Percentiles rank a stretch among this genome's conserved stretches.
These are phyloP conservation scores for Paracanthobrama guichenoti DNA, from an alignment of 2,113 vertebrate species.

Conservation along the genomic window DNA sequence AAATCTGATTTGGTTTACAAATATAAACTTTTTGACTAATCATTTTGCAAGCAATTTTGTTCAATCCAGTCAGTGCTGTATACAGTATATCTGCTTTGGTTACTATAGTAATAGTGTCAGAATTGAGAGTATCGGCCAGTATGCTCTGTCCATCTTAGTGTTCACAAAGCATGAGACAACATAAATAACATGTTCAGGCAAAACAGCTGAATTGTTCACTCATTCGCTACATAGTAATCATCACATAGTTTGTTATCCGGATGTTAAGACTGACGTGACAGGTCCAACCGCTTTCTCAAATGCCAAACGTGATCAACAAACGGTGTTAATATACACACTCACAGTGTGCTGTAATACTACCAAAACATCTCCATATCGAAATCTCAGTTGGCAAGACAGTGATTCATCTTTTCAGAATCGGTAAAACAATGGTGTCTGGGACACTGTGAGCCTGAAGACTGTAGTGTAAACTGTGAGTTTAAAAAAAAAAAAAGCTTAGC, in stretches of 20 bases:
- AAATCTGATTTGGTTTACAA: neutral
- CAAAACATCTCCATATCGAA: neutral
- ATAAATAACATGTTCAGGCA: neutral
- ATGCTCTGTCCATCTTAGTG: neutral
- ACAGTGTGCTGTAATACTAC: neutral
- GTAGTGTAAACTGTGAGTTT: neutral
- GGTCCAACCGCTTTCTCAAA: neutral
- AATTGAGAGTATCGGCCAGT: neutral
- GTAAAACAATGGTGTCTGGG: neutral
- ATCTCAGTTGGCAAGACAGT: neutral
- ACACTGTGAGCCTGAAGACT: neutral
- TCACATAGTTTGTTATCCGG: neutral
- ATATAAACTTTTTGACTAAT: neutral
- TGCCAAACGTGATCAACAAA: neutral
- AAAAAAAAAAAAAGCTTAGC: neutral
- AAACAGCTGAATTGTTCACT: neutral
- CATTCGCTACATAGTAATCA: neutral
- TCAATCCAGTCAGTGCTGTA: neutral
- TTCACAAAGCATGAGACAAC: neutral
- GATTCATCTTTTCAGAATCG: neutral
- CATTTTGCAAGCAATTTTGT: neutral
- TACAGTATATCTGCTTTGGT: neutral
- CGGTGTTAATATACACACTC: neutral
- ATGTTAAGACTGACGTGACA: neutral
- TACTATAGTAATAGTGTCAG: neutral